These are phyloP conservation scores for Thoracochromis brauschi DNA, from an alignment of 2,113 vertebrate species.

Conservation along the genomic window DNA sequence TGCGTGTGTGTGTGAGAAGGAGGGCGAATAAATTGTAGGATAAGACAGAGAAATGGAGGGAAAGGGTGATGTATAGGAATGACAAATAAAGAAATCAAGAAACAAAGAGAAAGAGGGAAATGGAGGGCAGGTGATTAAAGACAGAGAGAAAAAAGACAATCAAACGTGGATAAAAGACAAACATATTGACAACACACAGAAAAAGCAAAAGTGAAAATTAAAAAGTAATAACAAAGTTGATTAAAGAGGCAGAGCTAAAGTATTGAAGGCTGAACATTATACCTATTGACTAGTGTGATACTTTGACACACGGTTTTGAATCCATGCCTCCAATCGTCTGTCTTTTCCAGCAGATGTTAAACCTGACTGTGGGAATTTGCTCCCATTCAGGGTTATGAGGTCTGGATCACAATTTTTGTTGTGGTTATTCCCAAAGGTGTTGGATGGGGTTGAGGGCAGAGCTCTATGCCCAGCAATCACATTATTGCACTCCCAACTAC, in stretches of 20 bases:
- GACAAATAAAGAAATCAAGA: conserved; percentile 28
- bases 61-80: conserved; percentile 1
- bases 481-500: neutral
- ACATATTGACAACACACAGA: neutral
- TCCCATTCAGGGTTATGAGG: neutral
- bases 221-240: neutral
- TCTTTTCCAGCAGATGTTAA: neutral
- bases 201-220: neutral
- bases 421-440: neutral
- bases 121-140: neutral
- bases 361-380: neutral
- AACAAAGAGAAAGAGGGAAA: neutral
- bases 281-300: neutral
- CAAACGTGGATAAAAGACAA: neutral
- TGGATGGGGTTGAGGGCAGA: neutral
- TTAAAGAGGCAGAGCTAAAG: neutral
- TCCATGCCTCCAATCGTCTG: neutral
- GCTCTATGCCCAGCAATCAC: neutral
- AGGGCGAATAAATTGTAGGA: conserved; percentile 14
- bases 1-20: neutral
- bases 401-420: neutral
- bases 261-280: neutral
- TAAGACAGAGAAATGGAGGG: neutral
- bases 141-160: neutral
- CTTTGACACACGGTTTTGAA: neutral